Evolutionary conservation across 1,140 invertebrate genomes (phyloP).

Genomic region (Holcopasites calliopsidis): DNA sequence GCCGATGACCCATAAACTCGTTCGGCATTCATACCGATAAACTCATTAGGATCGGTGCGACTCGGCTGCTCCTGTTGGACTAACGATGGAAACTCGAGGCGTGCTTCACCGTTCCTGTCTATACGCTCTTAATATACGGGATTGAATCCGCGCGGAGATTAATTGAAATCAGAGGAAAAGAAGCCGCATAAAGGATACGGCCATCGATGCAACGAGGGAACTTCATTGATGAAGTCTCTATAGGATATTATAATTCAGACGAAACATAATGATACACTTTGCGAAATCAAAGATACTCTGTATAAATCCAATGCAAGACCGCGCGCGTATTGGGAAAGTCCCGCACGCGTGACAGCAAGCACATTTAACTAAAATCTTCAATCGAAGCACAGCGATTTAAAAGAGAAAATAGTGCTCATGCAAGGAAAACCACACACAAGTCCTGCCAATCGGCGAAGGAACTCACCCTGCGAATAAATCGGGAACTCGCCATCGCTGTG

Average conservation of each 20-base stretch:
- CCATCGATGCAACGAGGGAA: neutral
- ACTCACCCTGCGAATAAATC: conserved; percentile 82
- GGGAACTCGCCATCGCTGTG: conserved; percentile 90
- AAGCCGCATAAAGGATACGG: neutral
- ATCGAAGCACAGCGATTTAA: too few species aligned
- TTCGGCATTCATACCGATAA: conserved; percentile 31
- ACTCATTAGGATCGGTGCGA: conserved; percentile 33
- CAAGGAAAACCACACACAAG: too few species aligned
- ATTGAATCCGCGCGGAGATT: neutral
- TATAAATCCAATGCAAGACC: too few species aligned
- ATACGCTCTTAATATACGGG: neutral
- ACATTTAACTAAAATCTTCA: too few species aligned
- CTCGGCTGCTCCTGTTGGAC: conserved; percentile 11
- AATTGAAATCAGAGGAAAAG: neutral
- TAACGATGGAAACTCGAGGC: conserved; percentile 39
- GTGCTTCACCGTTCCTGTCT: neutral
- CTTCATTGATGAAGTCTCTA: neutral
- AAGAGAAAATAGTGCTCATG: too few species aligned
- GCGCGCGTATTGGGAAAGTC: too few species aligned
- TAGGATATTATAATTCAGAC: too few species aligned
- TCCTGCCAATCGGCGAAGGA: too few species aligned
- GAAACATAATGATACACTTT: too few species aligned
- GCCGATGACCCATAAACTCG: conserved; percentile 31
- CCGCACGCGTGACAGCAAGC: too few species aligned
- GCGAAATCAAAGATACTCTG: too few species aligned